phyloP scores from a whole-genome alignment of 2,888 invertebrate species.

The Xestia sexstrigata region DNA sequence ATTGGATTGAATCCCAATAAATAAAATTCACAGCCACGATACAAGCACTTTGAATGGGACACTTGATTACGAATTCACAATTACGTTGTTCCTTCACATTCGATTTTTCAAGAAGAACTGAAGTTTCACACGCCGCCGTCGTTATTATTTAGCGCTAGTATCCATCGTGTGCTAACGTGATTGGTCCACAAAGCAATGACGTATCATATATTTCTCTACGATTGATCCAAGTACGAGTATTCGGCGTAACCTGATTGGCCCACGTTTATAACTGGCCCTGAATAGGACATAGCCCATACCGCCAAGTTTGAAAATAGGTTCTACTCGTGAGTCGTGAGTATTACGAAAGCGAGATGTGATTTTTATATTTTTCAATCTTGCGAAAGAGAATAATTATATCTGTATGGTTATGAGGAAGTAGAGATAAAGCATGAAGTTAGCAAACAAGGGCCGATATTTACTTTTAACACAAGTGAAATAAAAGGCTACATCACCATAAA shows the following conservation, averaged over 20 bases:
- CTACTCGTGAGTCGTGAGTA: slow-evolving; percentile 19
- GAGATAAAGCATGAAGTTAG: slow-evolving; percentile 9
- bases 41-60: slow-evolving; percentile 77
- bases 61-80: slow-evolving; percentile 77
- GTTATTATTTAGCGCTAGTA: slow-evolving; percentile 90
- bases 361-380: slow-evolving; percentile 36
- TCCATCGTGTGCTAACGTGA: slow-evolving; percentile 91
- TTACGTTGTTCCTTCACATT: slow-evolving; percentile 76
- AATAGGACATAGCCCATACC: slow-evolving; percentile 71
- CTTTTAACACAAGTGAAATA: not conserved
- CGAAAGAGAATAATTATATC: slow-evolving; percentile 11
- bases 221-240: slow-evolving; percentile 89
- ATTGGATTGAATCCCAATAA: slow-evolving; percentile 66
- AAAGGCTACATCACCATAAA: not conserved
- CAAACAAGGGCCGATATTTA: not conserved
- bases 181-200: slow-evolving; percentile 89
- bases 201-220: slow-evolving; percentile 73
- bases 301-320: slow-evolving; percentile 77
- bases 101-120: slow-evolving; percentile 87
- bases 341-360: slow-evolving; percentile 40
- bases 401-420: slow-evolving; percentile 5
- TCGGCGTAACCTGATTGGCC: slow-evolving; percentile 92
- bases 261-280: slow-evolving; percentile 90
- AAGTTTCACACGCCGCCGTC: slow-evolving; percentile 85
- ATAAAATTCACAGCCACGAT: slow-evolving; percentile 80